These are phyloP conservation scores for Rhabditophanes sp. DNA, from an alignment of 2,888 invertebrate genomes.

Conservation along the genomic window DNA sequence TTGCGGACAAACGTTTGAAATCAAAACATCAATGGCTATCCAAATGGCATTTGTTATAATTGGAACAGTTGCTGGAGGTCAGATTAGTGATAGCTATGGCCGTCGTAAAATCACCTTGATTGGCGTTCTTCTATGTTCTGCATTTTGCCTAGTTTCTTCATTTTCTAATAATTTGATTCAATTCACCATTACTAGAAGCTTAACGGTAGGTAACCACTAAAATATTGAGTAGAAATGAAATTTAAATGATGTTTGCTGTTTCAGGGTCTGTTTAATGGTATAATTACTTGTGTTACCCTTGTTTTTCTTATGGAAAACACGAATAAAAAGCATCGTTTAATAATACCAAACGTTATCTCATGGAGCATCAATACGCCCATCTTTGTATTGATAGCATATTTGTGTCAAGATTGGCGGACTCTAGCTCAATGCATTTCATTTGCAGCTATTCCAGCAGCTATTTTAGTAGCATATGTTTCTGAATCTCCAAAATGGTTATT, in stretches of 20 bases:
- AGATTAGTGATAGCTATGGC: slow-evolving; percentile 21
- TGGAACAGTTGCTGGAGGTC: slow-evolving; percentile 27
- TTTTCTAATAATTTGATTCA: slow-evolving; percentile 2
- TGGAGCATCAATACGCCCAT: slow-evolving; percentile 35
- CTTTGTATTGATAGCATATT: slow-evolving; percentile 22
- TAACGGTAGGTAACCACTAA: slow-evolving; percentile 1
- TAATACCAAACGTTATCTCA: slow-evolving; percentile 28
- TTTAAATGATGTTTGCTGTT: too few relatives aligned
- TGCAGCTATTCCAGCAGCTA: slow-evolving; percentile 23
- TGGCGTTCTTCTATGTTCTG: not conserved
- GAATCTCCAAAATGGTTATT: slow-evolving; percentile 35
- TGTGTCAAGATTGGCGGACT: slow-evolving; percentile 27
- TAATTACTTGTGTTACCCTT: slow-evolving; percentile 15
- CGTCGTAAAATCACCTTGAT: slow-evolving; percentile 11
- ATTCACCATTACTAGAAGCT: not conserved
- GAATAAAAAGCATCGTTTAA: slow-evolving; percentile 33
- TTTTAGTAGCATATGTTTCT: slow-evolving; percentile 19
- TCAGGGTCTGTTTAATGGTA: too few relatives aligned
- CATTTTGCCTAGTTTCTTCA: not conserved
- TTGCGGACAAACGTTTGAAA: slow-evolving; percentile 18
- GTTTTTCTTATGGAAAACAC: slow-evolving; percentile 34
- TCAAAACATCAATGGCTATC: slow-evolving; percentile 29
- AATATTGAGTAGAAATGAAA: slow-evolving; percentile 3
- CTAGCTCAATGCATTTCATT: slow-evolving; percentile 21
- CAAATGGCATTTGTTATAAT: slow-evolving; percentile 39